Conservation (phyloP, 53 echinoderm and acorn worm genomes). For the Glandiceps talaboti region DNA sequence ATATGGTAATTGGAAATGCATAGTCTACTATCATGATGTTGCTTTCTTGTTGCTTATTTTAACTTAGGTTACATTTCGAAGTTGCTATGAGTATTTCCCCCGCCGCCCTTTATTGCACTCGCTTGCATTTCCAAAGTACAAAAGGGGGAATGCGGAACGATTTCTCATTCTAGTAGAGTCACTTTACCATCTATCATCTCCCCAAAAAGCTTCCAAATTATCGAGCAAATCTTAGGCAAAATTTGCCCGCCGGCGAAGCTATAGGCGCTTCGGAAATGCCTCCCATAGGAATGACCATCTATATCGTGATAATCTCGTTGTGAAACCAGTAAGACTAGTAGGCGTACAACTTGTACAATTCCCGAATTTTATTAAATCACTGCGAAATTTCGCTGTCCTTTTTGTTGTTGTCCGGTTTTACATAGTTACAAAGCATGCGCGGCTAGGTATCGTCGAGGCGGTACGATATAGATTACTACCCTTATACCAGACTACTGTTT, state of each 20-base stretch:
- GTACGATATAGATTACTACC: too few relatives aligned
- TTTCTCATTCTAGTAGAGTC: neutral
- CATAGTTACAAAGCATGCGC: too few relatives aligned
- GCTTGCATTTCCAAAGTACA: neutral
- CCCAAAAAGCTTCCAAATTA: neutral
- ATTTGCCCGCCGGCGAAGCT: neutral
- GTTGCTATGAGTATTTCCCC: too few relatives aligned
- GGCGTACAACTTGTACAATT: neutral
- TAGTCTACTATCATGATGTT: too few relatives aligned
- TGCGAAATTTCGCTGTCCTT: too few relatives aligned
- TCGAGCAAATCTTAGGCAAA: neutral
- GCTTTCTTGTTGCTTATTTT: too few relatives aligned
- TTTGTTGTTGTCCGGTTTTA: too few relatives aligned
- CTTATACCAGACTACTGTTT: too few relatives aligned
- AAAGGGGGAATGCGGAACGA: neutral
- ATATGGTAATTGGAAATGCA: too few relatives aligned
- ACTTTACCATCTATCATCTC: neutral
- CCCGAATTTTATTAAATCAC: neutral
- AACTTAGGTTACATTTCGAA: too few relatives aligned
- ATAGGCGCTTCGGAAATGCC: neutral
- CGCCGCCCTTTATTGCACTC: too few relatives aligned
- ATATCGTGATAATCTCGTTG: neutral
- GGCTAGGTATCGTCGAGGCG: too few relatives aligned
- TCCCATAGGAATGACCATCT: neutral
- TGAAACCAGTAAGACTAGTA: neutral